A percentile compares a stretch with the other conserved stretches of the same genome.
Evolutionary conservation across 1,140 invertebrate genomes (phyloP).

Genomic region (Brachionus angularis): DNA sequence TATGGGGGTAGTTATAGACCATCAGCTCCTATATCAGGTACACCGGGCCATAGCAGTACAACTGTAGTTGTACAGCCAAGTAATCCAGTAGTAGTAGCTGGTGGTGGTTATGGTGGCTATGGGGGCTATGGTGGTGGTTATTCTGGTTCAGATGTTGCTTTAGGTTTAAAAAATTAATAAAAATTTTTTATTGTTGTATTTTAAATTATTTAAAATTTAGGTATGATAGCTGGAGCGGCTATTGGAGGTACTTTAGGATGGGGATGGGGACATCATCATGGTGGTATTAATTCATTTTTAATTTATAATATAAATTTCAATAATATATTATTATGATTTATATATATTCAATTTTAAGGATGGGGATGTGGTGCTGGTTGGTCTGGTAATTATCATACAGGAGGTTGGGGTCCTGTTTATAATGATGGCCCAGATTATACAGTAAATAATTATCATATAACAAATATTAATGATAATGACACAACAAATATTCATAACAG

Average conservation of each 20-base stretch:
- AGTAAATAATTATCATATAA: constrained; percentile 26
- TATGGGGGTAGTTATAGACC: constrained; percentile 7
- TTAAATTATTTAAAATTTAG: no score
- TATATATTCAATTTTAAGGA: not conserved
- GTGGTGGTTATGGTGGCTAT: not conserved
- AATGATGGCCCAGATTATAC: constrained; percentile 8
- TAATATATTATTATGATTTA: no score
- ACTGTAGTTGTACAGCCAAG: constrained; percentile 38
- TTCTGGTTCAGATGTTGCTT: not conserved
- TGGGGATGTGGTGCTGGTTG: constrained; percentile 35
- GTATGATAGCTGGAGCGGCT: constrained; percentile 35
- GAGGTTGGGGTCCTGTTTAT: constrained; percentile 12
- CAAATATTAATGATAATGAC: constrained; percentile 23
- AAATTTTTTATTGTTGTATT: not conserved
- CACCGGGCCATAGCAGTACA: not conserved
- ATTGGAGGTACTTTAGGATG: constrained; percentile 26
- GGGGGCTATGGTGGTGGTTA: not conserved
- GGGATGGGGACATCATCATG: constrained; percentile 25
- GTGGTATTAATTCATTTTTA: not conserved
- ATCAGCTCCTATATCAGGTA: no score
- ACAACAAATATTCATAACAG: constrained; percentile 20
- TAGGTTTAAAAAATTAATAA: not conserved
- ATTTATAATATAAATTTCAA: not conserved
- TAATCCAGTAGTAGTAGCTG: not conserved
- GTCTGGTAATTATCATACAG: not conserved